Evolutionary conservation across 2,888 invertebrate genomes (phyloP).

Genomic region (Perizoma affinitatum): DNA sequence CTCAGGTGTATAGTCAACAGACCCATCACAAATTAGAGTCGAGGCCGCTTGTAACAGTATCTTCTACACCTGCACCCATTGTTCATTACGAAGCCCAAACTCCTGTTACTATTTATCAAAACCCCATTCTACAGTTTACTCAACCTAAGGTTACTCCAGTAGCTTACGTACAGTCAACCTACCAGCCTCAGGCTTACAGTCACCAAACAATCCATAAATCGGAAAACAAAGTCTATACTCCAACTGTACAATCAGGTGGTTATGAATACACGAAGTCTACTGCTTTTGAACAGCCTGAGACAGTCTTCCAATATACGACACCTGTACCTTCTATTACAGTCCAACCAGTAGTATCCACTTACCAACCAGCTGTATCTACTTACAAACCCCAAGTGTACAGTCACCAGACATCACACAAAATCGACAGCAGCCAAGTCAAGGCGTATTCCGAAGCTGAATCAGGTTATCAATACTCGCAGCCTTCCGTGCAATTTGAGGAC

Average conservation of each 20-base stretch:
- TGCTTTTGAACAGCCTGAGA: constrained; percentile 49
- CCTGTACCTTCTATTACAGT: constrained; percentile 44
- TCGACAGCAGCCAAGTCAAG: constrained; percentile 58
- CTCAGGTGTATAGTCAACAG: constrained; percentile 62
- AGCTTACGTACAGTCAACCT: constrained; percentile 53
- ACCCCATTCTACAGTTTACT: constrained; percentile 67
- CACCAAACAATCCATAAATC: constrained; percentile 66
- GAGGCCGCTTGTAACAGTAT: constrained; percentile 55
- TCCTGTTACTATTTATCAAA: constrained; percentile 67
- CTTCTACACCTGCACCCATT: constrained; percentile 60
- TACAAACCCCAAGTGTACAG: constrained; percentile 28
- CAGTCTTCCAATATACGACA: constrained; percentile 50
- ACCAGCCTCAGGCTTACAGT: constrained; percentile 59
- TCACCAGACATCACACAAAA: constrained; percentile 47
- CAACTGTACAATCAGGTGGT: constrained; percentile 45
- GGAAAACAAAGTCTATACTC: constrained; percentile 53
- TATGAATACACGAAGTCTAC: constrained; percentile 49
- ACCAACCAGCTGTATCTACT: constrained; percentile 19
- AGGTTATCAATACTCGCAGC: constrained; percentile 62
- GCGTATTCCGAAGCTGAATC: constrained; percentile 50
- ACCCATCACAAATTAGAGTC: constrained; percentile 62
- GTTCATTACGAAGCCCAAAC: constrained; percentile 65
- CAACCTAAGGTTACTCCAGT: constrained; percentile 63
- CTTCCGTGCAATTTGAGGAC: constrained; percentile 58
- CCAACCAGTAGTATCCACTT: constrained; percentile 16